Percentiles rank a stretch among this genome's conserved stretches.
Conservation (phyloP, 2,113 vertebrate genomes). For the Nyctereutes procyonoides region DNA sequence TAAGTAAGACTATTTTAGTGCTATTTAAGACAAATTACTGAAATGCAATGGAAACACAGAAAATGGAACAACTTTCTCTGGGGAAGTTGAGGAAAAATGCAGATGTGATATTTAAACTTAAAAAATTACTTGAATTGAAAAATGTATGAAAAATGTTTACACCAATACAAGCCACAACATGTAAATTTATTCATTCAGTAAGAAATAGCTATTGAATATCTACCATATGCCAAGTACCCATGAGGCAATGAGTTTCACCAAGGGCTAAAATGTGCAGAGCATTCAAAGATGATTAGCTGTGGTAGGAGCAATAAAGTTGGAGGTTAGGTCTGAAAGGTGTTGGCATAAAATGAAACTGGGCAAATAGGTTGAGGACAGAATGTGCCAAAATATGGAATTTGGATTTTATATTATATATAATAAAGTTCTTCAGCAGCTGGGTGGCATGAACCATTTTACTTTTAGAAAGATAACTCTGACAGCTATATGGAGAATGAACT, state of each 20-base stretch:
- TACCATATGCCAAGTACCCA: too few relatives aligned
- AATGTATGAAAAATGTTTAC: not conserved
- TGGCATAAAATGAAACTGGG: not conserved
- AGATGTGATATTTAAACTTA: not conserved
- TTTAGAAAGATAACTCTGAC: slow-evolving; percentile 3
- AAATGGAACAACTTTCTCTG: not conserved
- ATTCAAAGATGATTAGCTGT: not conserved
- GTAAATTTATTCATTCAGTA: not conserved
- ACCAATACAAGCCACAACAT: not conserved
- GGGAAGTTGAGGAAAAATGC: not conserved
- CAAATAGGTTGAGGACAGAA: not conserved
- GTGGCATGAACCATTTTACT: not conserved
- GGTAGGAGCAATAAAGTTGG: not conserved
- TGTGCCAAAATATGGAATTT: not conserved
- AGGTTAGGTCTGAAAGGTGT: not conserved
- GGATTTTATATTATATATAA: slow-evolving; percentile 1
- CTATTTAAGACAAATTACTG: not conserved
- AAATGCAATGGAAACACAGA: not conserved
- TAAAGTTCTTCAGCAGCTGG: not conserved
- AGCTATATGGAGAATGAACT: not conserved
- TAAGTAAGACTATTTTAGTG: not conserved
- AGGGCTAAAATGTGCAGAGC: not conserved
- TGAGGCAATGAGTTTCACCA: not conserved
- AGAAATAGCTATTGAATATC: not conserved
- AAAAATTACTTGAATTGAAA: not conserved